phyloP scores from a whole-genome alignment of 2,113 vertebrate species.

The Nycticorax nycticorax region DNA sequence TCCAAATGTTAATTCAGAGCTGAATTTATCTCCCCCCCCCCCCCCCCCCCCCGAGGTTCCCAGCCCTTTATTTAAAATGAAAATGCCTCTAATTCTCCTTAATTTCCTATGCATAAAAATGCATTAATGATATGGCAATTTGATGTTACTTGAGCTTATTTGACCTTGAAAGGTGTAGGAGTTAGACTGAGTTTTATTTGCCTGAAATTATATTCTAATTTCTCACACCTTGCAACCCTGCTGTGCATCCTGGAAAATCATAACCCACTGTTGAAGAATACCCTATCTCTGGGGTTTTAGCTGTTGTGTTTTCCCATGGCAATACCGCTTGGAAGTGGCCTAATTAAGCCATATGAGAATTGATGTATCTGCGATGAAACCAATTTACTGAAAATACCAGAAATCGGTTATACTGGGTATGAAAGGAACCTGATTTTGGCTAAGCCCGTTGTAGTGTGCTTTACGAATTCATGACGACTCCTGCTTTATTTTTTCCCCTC shows the following conservation, averaged over 20 bases:
- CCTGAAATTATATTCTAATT: background rate
- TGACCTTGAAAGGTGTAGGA: background rate
- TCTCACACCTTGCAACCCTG: background rate
- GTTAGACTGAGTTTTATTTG: background rate
- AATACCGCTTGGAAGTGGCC: background rate
- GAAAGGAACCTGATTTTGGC: background rate
- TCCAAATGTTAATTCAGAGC: background rate
- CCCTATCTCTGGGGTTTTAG: background rate
- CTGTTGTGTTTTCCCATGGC: background rate
- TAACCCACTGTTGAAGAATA: background rate
- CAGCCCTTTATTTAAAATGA: background rate
- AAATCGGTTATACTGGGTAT: background rate
- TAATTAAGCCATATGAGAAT: background rate
- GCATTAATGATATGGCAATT: background rate
- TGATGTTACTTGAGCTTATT: background rate
- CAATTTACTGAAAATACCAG: background rate
- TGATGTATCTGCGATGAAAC: background rate
- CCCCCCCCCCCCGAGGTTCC: background rate
- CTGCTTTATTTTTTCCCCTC: background rate
- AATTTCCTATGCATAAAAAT: background rate
- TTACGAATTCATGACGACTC: background rate
- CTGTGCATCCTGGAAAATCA: background rate
- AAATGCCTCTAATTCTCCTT: background rate
- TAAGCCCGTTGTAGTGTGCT: background rate
- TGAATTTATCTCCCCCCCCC: background rate